Base-by-base conservation (phyloP, 2,888 invertebrate genomes). In the Drosophila mayaguana region DNA sequence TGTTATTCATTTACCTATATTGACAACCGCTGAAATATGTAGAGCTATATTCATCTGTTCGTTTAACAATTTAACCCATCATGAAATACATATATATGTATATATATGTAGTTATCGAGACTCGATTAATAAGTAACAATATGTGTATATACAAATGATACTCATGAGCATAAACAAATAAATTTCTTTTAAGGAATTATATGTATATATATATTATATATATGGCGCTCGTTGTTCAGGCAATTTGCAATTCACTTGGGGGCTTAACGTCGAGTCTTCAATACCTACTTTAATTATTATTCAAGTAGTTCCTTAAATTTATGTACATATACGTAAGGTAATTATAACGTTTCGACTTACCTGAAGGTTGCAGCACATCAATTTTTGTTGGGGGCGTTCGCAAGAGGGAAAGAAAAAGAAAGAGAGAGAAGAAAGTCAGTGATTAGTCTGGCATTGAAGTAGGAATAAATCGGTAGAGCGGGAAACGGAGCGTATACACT, bases 381-480 rank as follows among this genome's bases (percentile, higher is more conserved):
- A 25, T 22, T 34, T 34, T 7, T 16, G 7, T 34, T 20, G 7
- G 14, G 34, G 5, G n/a, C 7, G 16, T 53, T 36, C n/a, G n/a
- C n/a, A 11, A 54, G 7, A 16, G 22, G 1, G 53, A n/a, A 36
- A 25, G 38, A 25, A 8, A 54, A 16, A 28, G 38, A 22, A 9
- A 45, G 7, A 53, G 16, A 53, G 22, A 22, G 64, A 63, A 32
- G n/a, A 61, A 12, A 48, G 54, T 64, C 25, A 16, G 18, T 34
- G 42, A 76, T 78, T 78, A 76, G 74, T 73, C 6, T 25, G 32
- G 25, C 54, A 32, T 42, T 16, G n/a, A 43, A 1, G 11, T 5
- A n/a, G 28, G 25, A 14, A n/a, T 18, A 18, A 12, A 36, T 25
- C 14, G 38, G 18, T 14, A 2, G 12, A 42, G 12, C 9, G 42